Evolutionary conservation across 2,888 invertebrate genomes (phyloP).

Genomic region (Rapana venosa): DNA sequence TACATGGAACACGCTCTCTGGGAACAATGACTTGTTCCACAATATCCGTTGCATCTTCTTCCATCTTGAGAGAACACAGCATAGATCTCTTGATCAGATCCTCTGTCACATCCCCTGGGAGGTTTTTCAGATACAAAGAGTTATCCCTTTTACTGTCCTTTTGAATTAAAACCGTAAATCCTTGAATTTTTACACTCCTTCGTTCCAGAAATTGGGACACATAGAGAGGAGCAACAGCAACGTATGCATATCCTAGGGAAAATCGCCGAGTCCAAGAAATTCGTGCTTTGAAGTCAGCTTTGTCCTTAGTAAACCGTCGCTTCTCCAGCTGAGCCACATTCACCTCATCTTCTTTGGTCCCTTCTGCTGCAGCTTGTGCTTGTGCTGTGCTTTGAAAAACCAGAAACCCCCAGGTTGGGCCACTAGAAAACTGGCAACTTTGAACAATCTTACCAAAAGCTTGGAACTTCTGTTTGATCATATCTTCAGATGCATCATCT

Average conservation of each 20-base stretch:
- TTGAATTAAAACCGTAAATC: slow-evolving; percentile 29
- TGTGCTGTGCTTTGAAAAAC: slow-evolving; percentile 46
- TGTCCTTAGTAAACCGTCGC: slow-evolving; percentile 37
- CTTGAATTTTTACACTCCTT: neutral
- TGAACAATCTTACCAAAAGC: slow-evolving; percentile 56
- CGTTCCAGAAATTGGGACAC: neutral
- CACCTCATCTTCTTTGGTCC: slow-evolving; percentile 49
- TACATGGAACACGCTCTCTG: slow-evolving; percentile 2
- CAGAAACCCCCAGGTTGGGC: slow-evolving; percentile 62
- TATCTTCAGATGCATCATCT: slow-evolving; percentile 5
- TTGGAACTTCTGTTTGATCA: slow-evolving; percentile 50
- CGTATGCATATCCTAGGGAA: slow-evolving; percentile 60
- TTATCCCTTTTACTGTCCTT: slow-evolving; percentile 27
- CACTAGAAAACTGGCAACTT: slow-evolving; percentile 46
- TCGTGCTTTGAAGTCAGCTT: slow-evolving; percentile 54
- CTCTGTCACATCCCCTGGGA: slow-evolving; percentile 49
- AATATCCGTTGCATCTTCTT: neutral
- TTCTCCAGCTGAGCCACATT: slow-evolving; percentile 52
- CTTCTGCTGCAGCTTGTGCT: slow-evolving; percentile 49
- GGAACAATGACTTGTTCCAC: slow-evolving; percentile 36
- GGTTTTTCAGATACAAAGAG: slow-evolving; percentile 42
- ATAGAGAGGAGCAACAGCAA: slow-evolving; percentile 54
- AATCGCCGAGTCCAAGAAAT: slow-evolving; percentile 62
- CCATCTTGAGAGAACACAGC: neutral
- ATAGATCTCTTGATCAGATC: slow-evolving; percentile 48